A percentile compares a stretch with the other conserved stretches of the same genome.
phyloP scores from a whole-genome alignment of 2,888 invertebrate species.

The Ashinkailepas kermadecensis region DNA sequence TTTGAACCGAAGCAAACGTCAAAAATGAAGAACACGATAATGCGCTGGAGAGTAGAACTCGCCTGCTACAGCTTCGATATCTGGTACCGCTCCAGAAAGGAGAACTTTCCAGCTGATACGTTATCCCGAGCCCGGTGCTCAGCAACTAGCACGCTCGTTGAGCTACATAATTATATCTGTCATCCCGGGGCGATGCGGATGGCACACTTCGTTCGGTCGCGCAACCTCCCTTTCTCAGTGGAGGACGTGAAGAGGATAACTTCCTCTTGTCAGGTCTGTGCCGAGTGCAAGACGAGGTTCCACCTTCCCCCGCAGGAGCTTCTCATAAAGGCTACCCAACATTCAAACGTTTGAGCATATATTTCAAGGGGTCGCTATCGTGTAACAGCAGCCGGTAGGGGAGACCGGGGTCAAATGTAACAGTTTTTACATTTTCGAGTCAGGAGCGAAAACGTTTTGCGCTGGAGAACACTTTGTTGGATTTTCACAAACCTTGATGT shows the following conservation, averaged over 20 bases:
- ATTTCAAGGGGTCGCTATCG: too few species aligned
- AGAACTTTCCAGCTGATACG: slow-evolving; percentile 25
- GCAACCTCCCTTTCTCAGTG: slow-evolving; percentile 26
- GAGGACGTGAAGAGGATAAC: slow-evolving; percentile 20
- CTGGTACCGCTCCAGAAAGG: slow-evolving; percentile 12
- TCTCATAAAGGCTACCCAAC: background rate
- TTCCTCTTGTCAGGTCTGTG: background rate
- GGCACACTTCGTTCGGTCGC: slow-evolving; percentile 13
- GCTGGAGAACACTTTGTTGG: too few species aligned
- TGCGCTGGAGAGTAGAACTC: background rate
- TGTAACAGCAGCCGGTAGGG: slow-evolving; percentile 29
- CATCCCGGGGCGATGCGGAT: slow-evolving; percentile 39
- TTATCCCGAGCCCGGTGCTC: slow-evolving; percentile 5
- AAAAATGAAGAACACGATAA: background rate
- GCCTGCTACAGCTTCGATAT: slow-evolving; percentile 21
- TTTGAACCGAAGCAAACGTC: background rate
- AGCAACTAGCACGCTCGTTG: background rate
- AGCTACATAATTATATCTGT: slow-evolving; percentile 74
- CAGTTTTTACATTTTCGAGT: too few species aligned
- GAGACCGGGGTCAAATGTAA: too few species aligned
- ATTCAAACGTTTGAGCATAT: slow-evolving; percentile 21
- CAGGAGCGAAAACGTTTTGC: too few species aligned
- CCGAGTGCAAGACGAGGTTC: background rate
- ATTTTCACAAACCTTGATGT: too few species aligned
- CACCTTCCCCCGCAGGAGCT: background rate